Evolutionary conservation across 2,113 vertebrate species (phyloP), one percentile per base, ranked within the genome.

Genomic region (Tympanuchus pallidicinctus): DNA sequence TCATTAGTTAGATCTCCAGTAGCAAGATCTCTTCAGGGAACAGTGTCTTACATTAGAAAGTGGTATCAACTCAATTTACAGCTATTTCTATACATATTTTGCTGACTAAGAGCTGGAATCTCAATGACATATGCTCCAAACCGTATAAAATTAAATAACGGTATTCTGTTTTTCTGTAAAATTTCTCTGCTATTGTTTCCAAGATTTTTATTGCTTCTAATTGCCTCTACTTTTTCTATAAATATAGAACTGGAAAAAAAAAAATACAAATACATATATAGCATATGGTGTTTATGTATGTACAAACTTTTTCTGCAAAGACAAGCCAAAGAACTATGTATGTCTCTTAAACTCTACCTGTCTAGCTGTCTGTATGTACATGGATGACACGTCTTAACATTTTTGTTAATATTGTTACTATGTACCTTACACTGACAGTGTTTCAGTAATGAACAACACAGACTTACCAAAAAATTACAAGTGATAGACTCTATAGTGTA

Each of bases 251-350:
- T 47, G 6, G 4, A 57, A 60, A 76, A 42, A 42, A 42, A 42
- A 12, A 22, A 12, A 45, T 15, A 56, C 2, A 14, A 21, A 61
- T 25, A 15, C 34, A 25, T 63, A 8, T 16, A 17, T 63, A 25
- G 36, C 9, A 25, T 2, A 2, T 12, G 14, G 0, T 60, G 8
- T 25, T 50, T 64, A 1, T 17, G 11, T 56, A 38, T 7, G 28
- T 1, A 0, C 28, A 4, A 32, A 18, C 40, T 36, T 65, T 4
- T 69, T 70, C 34, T 57, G 15, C 4, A 40, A 3, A 5, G 15
- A 34, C 10, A 52, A 82, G 56, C 3, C 3, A 12, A 76, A 4
- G 1, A 69, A 40, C 21, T 45, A 15, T 34, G 2, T 48, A 5
- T 63, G 16, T 30, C 22, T 45, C 36, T 19, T 57, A n/a, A 93